Evolutionary conservation across 2,113 vertebrate species (phyloP).

Genomic region (Siniperca knerii): DNA sequence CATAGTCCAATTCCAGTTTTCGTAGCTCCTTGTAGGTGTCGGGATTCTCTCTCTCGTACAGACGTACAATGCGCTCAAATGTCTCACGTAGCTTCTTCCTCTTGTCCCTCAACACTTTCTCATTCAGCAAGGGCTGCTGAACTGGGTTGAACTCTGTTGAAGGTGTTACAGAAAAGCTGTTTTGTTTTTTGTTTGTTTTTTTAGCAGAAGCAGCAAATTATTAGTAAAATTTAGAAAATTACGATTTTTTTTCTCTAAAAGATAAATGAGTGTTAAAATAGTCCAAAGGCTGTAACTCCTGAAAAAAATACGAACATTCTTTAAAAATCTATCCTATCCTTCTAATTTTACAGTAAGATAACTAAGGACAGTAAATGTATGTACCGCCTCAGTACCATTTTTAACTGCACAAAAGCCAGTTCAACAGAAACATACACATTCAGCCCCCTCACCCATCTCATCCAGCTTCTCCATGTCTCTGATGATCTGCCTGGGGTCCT

Average conservation of each 20-base stretch:
- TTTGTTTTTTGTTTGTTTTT: neutral
- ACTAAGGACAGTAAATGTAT: neutral
- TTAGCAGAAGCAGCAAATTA: neutral
- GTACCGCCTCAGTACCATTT: neutral
- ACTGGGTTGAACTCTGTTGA: constrained; percentile 95
- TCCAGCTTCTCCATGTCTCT: constrained; percentile 99
- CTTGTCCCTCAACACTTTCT: constrained; percentile 97
- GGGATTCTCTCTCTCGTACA: constrained; percentile 97
- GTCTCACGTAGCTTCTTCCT: constrained; percentile 98
- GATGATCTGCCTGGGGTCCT: constrained; percentile 99
- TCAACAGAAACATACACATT: neutral
- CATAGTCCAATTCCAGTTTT: constrained; percentile 95
- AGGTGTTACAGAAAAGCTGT: neutral
- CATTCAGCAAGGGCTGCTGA: constrained; percentile 95
- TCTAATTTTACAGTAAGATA: neutral
- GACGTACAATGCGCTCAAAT: constrained; percentile 94
- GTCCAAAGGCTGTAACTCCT: neutral
- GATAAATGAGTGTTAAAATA: neutral
- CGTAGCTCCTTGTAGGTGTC: constrained; percentile 97
- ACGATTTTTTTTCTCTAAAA: too few species aligned
- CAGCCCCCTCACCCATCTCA: constrained; percentile 92
- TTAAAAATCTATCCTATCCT: neutral
- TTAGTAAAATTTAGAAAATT: neutral
- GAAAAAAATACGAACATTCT: neutral
- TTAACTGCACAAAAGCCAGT: neutral